phyloP scores from a whole-genome alignment of 2,113 vertebrate genomes.

The Onychostruthus taczanowskii region DNA sequence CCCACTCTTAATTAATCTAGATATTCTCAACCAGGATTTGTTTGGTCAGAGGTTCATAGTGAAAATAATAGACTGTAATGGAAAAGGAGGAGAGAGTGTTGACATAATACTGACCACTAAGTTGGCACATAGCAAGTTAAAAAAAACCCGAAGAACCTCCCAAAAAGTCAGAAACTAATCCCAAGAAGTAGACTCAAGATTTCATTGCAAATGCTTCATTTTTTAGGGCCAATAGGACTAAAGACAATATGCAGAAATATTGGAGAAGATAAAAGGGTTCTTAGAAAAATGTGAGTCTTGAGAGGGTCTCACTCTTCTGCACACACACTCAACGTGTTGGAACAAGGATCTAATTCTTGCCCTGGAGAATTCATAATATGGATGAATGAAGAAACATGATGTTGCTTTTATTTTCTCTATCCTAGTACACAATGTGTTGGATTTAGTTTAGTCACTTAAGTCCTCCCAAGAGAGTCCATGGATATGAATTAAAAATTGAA shows the following conservation, averaged over 20 bases:
- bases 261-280: neutral
- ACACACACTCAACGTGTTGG: neutral
- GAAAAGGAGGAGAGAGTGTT: neutral
- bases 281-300: neutral
- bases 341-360: neutral
- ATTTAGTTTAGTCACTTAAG: neutral
- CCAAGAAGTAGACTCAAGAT: neutral
- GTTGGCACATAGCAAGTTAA: neutral
- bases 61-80: neutral
- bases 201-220: neutral
- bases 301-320: neutral
- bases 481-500: neutral
- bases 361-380: neutral
- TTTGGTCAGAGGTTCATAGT: neutral
- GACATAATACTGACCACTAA: neutral
- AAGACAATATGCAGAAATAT: neutral
- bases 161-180: neutral
- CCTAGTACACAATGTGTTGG: neutral
- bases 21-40: neutral
- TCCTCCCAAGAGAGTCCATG: neutral
- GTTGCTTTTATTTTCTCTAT: neutral
- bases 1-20: neutral
- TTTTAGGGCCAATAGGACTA: neutral
- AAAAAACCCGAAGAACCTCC: rapidly evolving
- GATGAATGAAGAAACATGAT: neutral